Base-by-base conservation (phyloP, 2,113 vertebrate species). In the Prietella phreatophila region DNA sequence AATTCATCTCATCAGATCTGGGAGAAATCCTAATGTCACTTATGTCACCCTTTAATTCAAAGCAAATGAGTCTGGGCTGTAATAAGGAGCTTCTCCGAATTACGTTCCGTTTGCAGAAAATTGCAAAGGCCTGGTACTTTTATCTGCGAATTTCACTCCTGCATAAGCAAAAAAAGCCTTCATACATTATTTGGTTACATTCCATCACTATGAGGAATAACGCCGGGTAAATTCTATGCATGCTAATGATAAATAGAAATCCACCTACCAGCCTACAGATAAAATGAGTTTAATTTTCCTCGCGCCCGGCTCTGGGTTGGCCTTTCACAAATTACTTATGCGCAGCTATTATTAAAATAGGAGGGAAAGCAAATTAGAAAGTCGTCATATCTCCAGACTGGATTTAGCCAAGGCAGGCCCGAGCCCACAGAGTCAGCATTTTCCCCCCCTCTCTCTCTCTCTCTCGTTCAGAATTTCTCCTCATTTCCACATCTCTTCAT, bases 201-300 rank as follows among this genome's bases (percentile, higher is more conserved):
- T 98, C 98, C 98, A 99, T 99, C 98, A 98, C 97, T 98, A 96
- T 96, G 95, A 98, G 97, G 97, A 99, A 99, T 99, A 99, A 98
- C 97, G 98, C 96, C 97, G 97, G 97, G 97, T 96, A 97, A 99
- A 99, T 99, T 99, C 98, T 99, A 99, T 99, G 98, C 97, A 99
- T 99, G 98, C 97, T 99, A 99, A 99, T 99, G 97, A 99, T 99
- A 99, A 99, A 99, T 99, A 99, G 97, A 97, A 98, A 98, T 99
- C 97, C 98, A 99, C 98, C 97, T 99, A 99, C 98, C 97, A 99
- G 97, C 97, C 98, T 98, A 84, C 98, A 97, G 98, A 99, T 99
- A 99, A 99, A 99, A 99, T 99, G 97, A 98, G 97, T 99, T 99
- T 99, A 98, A 99, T 99, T 99, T 97, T 96, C 97, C 96, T 96